Evolutionary conservation across 2,888 invertebrate genomes (phyloP), one percentile per base, ranked within the genome.

Genomic region (Brenthis daphne): DNA sequence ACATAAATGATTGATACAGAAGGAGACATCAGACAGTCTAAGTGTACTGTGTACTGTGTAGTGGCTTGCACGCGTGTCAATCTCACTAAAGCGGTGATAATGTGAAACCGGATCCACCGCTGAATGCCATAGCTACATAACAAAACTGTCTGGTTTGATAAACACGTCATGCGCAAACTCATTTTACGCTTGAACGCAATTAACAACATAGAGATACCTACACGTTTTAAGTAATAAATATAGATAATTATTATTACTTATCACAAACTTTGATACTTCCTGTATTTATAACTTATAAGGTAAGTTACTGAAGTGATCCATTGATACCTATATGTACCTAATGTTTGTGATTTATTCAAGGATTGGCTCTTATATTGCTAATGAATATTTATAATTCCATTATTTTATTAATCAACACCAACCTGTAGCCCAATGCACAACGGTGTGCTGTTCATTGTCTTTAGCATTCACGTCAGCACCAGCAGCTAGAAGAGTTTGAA

Each of bases 371-470:
- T 43, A 11, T 43, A 43, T 43, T 43, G 37, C 11, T 43, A 11
- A 43, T 43, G 11, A 43, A 8, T 11, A 11, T 11, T 43, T 11
- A 11, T 11, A 50, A 29, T 11, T n/a, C 6, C 11, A 29, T 12
- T 4, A 37, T 12, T 37, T 12, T 37, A 8, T 0, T 13, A 58
- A 2, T 20, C 20, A 13, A 58, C 13, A 24, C 58, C 20, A 85
- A 98, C 99, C 99, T 75, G 99, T 98, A 20, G 99, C 99, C 99
- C 99, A 99, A 87, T 99, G 99, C 12, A 99, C 96, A 57, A 98
- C 97, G 2, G 98, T 98, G 86, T 99, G 99, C 71, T 97, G 96
- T 85, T 99, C 99, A 80, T 97, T 96, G 87, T 99, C 99, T 75
- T 97, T 94, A 57, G 97, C 96, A 86, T 97, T 96, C 74, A 99